Percentiles rank a stretch among this genome's conserved stretches.
Evolutionary conservation across 2,113 vertebrate genomes (phyloP).

Genomic region (Salvator merianae): DNA sequence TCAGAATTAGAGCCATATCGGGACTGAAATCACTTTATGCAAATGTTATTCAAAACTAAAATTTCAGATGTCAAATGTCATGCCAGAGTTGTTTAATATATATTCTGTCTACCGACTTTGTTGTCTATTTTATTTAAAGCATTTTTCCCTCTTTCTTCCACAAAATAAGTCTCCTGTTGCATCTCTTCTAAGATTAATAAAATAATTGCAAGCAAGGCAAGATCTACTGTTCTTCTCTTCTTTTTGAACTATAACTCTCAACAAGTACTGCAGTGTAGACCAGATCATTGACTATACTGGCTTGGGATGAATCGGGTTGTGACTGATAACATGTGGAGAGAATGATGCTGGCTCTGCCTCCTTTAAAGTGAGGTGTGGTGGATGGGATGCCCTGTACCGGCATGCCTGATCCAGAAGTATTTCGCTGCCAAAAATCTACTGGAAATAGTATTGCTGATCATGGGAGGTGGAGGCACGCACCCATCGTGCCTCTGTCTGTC

Average conservation of each 20-base stretch:
- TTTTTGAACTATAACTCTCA: no score
- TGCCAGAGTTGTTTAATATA: background rate
- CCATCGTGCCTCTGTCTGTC: background rate
- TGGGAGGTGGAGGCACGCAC: background rate
- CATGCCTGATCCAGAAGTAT: background rate
- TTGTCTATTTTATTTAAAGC: background rate
- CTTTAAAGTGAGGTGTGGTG: background rate
- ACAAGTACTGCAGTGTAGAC: no score
- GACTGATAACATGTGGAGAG: no score
- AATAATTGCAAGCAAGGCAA: no score
- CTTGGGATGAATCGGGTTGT: no score
- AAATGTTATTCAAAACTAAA: background rate
- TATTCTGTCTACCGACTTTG: background rate
- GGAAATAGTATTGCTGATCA: background rate
- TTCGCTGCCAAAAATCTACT: background rate
- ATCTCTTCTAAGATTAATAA: background rate
- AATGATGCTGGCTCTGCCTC: no score
- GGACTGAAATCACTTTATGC: background rate
- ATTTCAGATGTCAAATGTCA: background rate
- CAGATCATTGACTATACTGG: no score
- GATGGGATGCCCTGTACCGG: background rate
- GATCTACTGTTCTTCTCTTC: no score
- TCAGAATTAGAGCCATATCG: background rate
- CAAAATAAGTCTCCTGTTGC: background rate
- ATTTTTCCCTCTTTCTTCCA: background rate